phyloP scores from a whole-genome alignment of 2,797 vertebrate genomes.

The Sebastiscus tertius region DNA sequence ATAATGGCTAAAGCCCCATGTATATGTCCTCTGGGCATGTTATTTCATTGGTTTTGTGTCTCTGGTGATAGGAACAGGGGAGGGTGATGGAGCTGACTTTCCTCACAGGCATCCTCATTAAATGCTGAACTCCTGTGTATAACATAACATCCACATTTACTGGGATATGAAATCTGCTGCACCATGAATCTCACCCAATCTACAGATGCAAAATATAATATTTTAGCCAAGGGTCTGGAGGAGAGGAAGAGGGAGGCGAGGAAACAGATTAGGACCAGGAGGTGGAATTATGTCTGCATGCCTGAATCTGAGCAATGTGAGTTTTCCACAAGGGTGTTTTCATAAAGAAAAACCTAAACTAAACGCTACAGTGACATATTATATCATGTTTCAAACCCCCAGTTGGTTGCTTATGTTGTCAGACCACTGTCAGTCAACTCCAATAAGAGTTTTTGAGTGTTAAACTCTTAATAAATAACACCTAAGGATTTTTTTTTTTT shows the following conservation, averaged over 20 bases:
- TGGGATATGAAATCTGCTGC: slow-evolving; percentile 6
- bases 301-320: slow-evolving; percentile 25
- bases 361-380: not conserved
- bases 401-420: too few relatives aligned
- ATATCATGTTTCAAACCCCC: not conserved
- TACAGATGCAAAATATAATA: slow-evolving; percentile 14
- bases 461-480: too few relatives aligned
- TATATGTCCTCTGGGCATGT: not conserved
- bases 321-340: not conserved
- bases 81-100: slow-evolving; percentile 22
- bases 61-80: not conserved
- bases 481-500: too few relatives aligned
- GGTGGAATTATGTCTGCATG: slow-evolving; percentile 30
- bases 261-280: slow-evolving; percentile 14
- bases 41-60: slow-evolving; percentile 25
- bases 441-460: not conserved
- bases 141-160: slow-evolving; percentile 12
- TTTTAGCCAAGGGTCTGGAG: not conserved
- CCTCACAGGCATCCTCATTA: slow-evolving; percentile 30
- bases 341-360: not conserved
- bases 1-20: slow-evolving; percentile 11
- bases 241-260: not conserved
- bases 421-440: not conserved
- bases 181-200: slow-evolving; percentile 15
- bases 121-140: not conserved